Conservation (phyloP, 2,113 vertebrate genomes). For the Ameiurus melas region DNA sequence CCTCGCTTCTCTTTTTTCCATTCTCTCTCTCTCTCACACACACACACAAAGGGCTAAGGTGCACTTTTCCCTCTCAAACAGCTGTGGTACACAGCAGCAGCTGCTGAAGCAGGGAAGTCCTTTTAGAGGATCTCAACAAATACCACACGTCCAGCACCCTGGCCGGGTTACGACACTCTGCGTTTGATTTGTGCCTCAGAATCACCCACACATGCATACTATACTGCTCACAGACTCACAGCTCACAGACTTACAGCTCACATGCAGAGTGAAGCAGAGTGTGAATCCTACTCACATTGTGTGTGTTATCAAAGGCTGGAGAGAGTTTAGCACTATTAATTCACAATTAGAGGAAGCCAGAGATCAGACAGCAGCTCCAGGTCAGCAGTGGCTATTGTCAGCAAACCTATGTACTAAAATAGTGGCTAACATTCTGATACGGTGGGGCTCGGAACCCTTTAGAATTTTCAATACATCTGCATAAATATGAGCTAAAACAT, state of each 20-base stretch:
- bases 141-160: conserved; percentile 66
- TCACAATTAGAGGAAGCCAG: conserved; percentile 33
- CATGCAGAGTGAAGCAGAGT: background rate
- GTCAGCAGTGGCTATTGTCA: conserved; percentile 5
- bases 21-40: background rate
- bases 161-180: conserved; percentile 45
- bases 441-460: no score
- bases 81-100: conserved; percentile 54
- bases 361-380: conserved; percentile 15
- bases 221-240: background rate
- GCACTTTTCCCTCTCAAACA: conserved; percentile 41
- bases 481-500: no score
- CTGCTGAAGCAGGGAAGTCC: conserved; percentile 58
- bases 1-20: background rate
- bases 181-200: conserved; percentile 60
- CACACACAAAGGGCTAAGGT: background rate
- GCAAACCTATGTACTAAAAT: background rate
- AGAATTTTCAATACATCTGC: no score
- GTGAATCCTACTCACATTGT: background rate
- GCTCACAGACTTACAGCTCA: background rate
- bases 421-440: background rate
- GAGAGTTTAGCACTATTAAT: conserved; percentile 21
- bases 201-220: conserved; percentile 27
- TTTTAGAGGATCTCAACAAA: conserved; percentile 73
- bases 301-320: conserved; percentile 17